phyloP scores from a whole-genome alignment of 2,797 vertebrate genomes.

The Picus viridis region DNA sequence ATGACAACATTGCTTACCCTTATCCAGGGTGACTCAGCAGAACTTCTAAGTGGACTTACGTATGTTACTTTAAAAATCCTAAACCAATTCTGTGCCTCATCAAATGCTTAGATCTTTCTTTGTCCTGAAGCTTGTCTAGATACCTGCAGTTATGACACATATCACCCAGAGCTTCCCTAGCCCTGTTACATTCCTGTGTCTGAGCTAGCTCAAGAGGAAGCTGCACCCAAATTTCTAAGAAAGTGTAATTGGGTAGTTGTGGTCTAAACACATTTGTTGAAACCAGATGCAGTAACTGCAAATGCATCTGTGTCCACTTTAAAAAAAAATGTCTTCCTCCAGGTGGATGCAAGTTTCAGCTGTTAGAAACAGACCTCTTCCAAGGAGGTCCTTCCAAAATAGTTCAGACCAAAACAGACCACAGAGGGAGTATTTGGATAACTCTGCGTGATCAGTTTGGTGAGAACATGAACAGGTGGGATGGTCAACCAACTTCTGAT shows the following conservation, averaged over 20 bases:
- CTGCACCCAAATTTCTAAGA: neutral
- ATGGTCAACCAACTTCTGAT: too few species aligned
- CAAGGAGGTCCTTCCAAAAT: too few species aligned
- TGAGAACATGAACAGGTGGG: too few species aligned
- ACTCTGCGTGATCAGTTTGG: too few species aligned
- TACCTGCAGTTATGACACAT: neutral
- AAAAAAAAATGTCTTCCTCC: neutral
- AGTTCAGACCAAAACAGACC: too few species aligned
- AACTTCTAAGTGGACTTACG: neutral
- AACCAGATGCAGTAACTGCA: neutral
- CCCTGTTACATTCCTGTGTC: neutral
- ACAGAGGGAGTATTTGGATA: too few species aligned
- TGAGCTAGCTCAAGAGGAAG: neutral
- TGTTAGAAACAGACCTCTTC: too few species aligned
- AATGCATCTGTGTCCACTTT: neutral
- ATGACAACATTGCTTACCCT: neutral
- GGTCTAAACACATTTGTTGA: neutral
- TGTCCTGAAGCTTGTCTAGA: neutral
- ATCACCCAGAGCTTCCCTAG: neutral
- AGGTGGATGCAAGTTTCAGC: too few species aligned
- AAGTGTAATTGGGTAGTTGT: neutral
- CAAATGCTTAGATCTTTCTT: neutral
- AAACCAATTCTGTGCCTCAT: neutral
- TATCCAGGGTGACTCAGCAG: neutral
- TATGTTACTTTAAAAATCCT: neutral